A percentile compares a stretch with the other conserved stretches of the same genome.
phyloP scores from a whole-genome alignment of 2,113 vertebrate species.

The Sigmodon hispidus region DNA sequence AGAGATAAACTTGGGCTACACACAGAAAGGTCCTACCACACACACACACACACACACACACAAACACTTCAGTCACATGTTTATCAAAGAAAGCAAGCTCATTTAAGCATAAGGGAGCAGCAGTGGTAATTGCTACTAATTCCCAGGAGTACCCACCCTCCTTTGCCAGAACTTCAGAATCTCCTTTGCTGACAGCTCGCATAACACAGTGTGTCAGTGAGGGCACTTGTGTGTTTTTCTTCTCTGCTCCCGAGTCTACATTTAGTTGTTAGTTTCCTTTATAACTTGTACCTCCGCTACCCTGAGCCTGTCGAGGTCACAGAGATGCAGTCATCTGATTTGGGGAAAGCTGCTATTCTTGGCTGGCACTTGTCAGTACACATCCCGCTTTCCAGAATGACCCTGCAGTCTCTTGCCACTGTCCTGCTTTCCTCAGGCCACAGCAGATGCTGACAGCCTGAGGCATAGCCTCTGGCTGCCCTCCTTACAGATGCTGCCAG shows the following conservation, averaged over 20 bases:
- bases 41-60: neutral
- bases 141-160: neutral
- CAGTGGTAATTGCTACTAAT: neutral
- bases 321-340: slow-evolving; percentile 34
- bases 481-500: neutral
- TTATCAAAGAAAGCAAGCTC: neutral
- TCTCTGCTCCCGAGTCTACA: slow-evolving; percentile 15
- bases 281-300: neutral
- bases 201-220: neutral
- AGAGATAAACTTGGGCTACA: neutral
- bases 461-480: neutral
- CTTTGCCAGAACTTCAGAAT: slow-evolving; percentile 18
- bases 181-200: neutral
- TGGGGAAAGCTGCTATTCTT: neutral
- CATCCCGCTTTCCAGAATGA: neutral
- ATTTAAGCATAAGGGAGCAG: neutral
- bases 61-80: neutral
- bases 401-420: neutral
- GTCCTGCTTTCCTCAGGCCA: neutral
- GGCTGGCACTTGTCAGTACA: neutral
- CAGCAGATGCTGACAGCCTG: neutral
- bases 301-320: neutral
- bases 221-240: neutral
- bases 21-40: neutral
- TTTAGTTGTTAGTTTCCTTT: neutral